Conservation (phyloP, 2,113 vertebrate species). For the Toxotes jaculatrix region DNA sequence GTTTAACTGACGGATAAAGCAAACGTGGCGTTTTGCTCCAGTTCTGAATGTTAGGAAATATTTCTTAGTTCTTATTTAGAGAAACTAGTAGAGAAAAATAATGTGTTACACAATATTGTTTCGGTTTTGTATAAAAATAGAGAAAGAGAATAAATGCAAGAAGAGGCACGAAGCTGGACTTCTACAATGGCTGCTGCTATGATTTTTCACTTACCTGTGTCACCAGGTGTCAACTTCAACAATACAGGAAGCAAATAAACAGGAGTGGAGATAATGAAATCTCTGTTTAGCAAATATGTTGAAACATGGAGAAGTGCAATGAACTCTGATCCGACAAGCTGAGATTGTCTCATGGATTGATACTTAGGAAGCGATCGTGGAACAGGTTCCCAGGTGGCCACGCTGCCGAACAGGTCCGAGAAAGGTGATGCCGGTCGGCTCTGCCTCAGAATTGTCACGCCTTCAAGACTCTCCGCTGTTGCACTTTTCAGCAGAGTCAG, state of each 20-base stretch:
- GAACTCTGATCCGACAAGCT: conserved; percentile 44
- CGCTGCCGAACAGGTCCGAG: conserved; percentile 5
- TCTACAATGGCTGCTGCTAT: conserved; percentile 48
- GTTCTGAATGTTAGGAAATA: not conserved
- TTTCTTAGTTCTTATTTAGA: not conserved
- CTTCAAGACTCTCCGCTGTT: conserved; percentile 19
- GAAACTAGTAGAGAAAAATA: not conserved
- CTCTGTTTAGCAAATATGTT: conserved; percentile 18
- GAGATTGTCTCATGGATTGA: conserved; percentile 41
- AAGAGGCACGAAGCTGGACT: conserved; percentile 16
- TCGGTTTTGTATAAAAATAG: not conserved
- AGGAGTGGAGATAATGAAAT: not conserved
- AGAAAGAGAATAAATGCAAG: not conserved
- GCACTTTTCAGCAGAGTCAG: conserved; percentile 55
- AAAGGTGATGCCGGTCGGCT: not conserved
- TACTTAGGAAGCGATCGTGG: conserved; percentile 5
- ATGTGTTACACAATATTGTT: not conserved
- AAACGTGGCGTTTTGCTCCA: not conserved
- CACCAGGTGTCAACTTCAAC: conserved; percentile 31
- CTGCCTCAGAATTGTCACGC: conserved; percentile 28
- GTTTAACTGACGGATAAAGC: not conserved
- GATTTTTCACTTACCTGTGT: conserved; percentile 8
- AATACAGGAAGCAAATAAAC: not conserved
- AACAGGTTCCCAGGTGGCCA: conserved; percentile 16
- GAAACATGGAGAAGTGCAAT: conserved; percentile 48